phyloP scores from a whole-genome alignment of 2,797 vertebrate species.

The Hybognathus amarus region DNA sequence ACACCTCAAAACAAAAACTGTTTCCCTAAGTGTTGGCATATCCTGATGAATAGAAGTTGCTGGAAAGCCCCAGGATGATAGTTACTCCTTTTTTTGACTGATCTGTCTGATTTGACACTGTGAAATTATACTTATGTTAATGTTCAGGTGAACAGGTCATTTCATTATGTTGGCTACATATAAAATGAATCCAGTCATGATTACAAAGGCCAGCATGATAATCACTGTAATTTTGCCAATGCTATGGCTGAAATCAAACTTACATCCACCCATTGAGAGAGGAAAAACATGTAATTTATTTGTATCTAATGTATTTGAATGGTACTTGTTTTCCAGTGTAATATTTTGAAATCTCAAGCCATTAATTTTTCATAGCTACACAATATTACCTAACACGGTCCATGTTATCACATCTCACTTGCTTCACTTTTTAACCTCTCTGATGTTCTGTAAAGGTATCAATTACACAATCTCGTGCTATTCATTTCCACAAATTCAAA shows the following conservation, averaged over 20 bases:
- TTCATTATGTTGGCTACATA: not conserved
- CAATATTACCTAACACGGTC: not conserved
- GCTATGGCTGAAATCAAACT: not conserved
- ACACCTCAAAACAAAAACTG: not conserved
- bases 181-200: not conserved
- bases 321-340: not conserved
- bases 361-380: not conserved
- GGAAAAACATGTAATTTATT: not conserved
- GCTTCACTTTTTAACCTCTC: conserved; percentile 13
- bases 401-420: not conserved
- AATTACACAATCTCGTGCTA: conserved; percentile 2
- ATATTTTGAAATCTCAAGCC: not conserved
- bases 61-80: conserved; percentile 23
- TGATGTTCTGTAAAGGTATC: not conserved
- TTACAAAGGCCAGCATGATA: conserved; percentile 33
- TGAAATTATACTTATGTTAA: conserved; percentile 7
- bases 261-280: not conserved
- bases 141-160: not conserved
- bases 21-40: not conserved
- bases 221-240: not conserved
- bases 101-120: too few species aligned
- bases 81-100: conserved; percentile 35
- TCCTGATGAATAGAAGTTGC: not conserved
- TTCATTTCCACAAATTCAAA: conserved; percentile 28
- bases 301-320: not conserved